Base-by-base conservation (phyloP, 2,113 vertebrate species). In the Pardalotus punctatus region DNA sequence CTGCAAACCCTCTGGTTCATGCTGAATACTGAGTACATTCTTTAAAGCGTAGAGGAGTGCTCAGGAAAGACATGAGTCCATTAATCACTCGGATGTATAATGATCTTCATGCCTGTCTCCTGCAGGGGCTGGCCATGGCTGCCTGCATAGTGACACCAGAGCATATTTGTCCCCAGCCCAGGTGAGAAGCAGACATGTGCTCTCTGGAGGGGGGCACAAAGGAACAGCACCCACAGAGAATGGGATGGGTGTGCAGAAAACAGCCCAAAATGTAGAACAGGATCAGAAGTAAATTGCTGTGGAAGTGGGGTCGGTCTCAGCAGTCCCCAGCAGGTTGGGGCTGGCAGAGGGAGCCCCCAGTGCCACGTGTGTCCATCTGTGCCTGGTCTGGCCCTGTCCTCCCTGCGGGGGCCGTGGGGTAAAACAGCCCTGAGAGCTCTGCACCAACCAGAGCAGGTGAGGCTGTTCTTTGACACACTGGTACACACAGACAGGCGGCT, bases 401-500 rank as follows among this genome's bases (percentile, higher is more conserved):
- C 11, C 5, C 35, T 38, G 73, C 1, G 0, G 72, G 73, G 35
- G 13, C 43, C 25, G 0, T 14, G 62, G 65, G 31, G 20, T 36
- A 43, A 16, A 25, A 24, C 70, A 77, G 74, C 21, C 16, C 78
- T 45, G 67, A 85, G 62, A 82, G n/a, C 45, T 82, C 65, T 94
- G 96, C 92, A 66, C 54, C 93, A 45, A 8, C 42, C 76, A 94
- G 82, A 73, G 84, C 76, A 69, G 80, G 53, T 47, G 43, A 81
- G 61, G 45, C 18, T 73, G 92, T 54, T 79, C 84, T 81, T 84
- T 47, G n/a, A 94, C 88, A 91, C 53, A 43, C 56, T 47, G 64
- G 51, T 42, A 54, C 81, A 72, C 93, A 42, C 35, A 72, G 78
- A 89, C 78, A 91, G 95, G 90, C 94, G 67, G 78, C 61, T 76